Evolutionary conservation across 2,113 vertebrate species (phyloP).

Genomic region (Oreochromis tanganicae): DNA sequence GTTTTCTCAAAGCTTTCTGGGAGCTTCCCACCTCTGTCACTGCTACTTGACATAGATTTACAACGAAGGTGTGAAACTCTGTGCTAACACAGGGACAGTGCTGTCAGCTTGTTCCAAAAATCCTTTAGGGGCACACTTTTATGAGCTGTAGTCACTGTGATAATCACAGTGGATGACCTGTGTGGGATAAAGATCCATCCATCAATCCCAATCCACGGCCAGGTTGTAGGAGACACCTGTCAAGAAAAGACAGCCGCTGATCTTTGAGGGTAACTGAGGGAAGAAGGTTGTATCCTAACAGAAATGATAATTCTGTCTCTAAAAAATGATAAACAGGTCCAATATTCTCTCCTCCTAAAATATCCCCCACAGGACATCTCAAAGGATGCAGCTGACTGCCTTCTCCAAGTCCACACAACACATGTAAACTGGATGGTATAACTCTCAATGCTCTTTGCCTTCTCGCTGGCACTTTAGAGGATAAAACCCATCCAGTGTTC

Average conservation of each 20-base stretch:
- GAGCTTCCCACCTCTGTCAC: background rate
- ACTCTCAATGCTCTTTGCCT: background rate
- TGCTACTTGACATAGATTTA: background rate
- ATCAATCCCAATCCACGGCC: background rate
- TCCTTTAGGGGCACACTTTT: background rate
- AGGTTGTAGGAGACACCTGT: background rate
- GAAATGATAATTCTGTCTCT: background rate
- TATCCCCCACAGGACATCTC: background rate
- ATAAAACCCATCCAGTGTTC: background rate
- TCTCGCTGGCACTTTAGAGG: background rate
- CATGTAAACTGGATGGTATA: background rate
- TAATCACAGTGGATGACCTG: background rate
- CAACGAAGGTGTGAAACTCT: background rate
- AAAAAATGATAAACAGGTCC: background rate
- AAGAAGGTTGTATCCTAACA: background rate
- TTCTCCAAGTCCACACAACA: background rate
- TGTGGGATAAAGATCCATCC: background rate
- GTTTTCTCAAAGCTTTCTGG: background rate
- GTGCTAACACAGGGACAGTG: fast-evolving
- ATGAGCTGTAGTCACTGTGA: background rate
- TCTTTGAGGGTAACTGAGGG: background rate
- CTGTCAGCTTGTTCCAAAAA: background rate
- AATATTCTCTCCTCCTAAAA: background rate
- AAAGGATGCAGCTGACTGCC: background rate
- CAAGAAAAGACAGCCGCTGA: background rate